Conservation (phyloP, 2,888 invertebrate genomes). For the Heterodera filipjevi region DNA sequence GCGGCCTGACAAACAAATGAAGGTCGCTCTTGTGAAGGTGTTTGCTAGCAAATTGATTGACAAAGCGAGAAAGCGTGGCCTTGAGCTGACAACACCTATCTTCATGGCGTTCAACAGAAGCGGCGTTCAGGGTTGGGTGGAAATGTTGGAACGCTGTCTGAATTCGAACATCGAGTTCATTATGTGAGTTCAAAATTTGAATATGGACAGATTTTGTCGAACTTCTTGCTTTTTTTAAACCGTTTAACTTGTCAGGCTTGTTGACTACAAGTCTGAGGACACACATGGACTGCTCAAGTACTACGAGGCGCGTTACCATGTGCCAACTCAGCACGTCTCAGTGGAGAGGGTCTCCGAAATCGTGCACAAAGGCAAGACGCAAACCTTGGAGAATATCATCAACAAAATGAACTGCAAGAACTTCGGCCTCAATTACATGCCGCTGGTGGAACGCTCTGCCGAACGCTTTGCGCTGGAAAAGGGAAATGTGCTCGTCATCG, state of each 20-base stretch:
- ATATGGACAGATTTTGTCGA: background rate
- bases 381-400: conserved; percentile 39
- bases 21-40: conserved; percentile 22
- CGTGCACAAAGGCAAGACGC: conserved; percentile 26
- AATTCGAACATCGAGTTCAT: conserved; percentile 34
- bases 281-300: conserved; percentile 38
- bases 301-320: conserved; percentile 39
- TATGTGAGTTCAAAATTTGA: background rate
- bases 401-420: conserved; percentile 43
- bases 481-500: conserved; percentile 39
- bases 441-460: conserved; percentile 29
- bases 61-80: conserved; percentile 32
- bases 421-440: conserved; percentile 42
- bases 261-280: conserved; percentile 29
- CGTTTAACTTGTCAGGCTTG: background rate
- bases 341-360: conserved; percentile 33
- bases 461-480: conserved; percentile 29
- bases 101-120: conserved; percentile 18
- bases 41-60: conserved; percentile 31
- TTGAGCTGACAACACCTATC: conserved; percentile 27
- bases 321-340: conserved; percentile 39
- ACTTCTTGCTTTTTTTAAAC: background rate
- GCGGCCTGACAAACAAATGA: background rate
- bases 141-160: conserved; percentile 30
- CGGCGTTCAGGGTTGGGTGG: conserved; percentile 28